phyloP scores from a whole-genome alignment of 2,113 vertebrate species.

The Chitala chitala region DNA sequence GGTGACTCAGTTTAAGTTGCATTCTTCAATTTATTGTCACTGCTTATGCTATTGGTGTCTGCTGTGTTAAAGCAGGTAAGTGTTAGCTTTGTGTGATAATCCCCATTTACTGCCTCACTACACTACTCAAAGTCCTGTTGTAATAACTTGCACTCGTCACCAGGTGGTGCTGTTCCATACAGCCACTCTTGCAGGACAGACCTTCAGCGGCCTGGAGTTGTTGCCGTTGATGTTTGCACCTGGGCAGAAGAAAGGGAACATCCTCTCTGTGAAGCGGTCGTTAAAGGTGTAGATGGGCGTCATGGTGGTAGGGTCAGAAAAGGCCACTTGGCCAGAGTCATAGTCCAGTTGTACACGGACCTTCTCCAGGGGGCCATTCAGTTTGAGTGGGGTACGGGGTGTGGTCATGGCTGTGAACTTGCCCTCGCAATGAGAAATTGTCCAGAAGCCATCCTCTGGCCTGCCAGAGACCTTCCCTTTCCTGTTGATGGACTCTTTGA shows the following conservation, averaged over 20 bases:
- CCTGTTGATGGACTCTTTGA: slow-evolving; percentile 57
- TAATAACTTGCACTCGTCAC: slow-evolving; percentile 42
- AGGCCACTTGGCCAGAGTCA: slow-evolving; percentile 56
- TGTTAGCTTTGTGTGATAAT: too few species aligned
- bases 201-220: slow-evolving; percentile 60
- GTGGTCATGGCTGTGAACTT: slow-evolving; percentile 64
- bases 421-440: slow-evolving; percentile 59
- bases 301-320: slow-evolving; percentile 58
- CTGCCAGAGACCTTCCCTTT: slow-evolving; percentile 64
- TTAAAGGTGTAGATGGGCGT: slow-evolving; percentile 58
- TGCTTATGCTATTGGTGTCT: too few species aligned
- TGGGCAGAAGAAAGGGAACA: slow-evolving; percentile 70
- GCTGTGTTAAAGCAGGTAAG: too few species aligned
- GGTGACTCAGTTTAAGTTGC: too few species aligned
- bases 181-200: slow-evolving; percentile 61
- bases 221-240: slow-evolving; percentile 67
- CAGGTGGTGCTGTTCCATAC: slow-evolving; percentile 67
- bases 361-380: slow-evolving; percentile 42
- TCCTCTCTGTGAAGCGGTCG: slow-evolving; percentile 58
- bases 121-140: neutral
- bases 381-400: slow-evolving; percentile 47
- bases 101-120: too few species aligned
- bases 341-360: slow-evolving; percentile 65
- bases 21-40: too few species aligned
- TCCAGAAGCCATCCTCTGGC: slow-evolving; percentile 67